Percentiles rank a stretch among this genome's conserved stretches.
phyloP scores from a whole-genome alignment of 2,888 invertebrate genomes.

The Poecilus cupreus region DNA sequence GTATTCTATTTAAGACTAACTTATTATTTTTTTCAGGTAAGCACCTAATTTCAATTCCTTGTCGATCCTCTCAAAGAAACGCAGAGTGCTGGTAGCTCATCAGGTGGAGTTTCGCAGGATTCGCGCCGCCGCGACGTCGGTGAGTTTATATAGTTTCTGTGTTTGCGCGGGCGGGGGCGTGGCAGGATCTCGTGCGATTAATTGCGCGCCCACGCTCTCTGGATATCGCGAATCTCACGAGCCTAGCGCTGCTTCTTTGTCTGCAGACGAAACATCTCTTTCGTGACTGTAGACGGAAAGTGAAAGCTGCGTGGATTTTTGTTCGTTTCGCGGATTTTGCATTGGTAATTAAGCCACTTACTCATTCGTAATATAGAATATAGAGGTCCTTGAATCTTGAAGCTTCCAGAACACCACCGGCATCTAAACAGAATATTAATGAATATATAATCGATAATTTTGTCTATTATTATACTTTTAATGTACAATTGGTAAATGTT shows the following conservation, averaged over 20 bases:
- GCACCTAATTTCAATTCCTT: background rate
- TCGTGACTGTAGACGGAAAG: too few species aligned
- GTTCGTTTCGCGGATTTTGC: too few species aligned
- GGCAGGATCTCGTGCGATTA: slow-evolving; percentile 12
- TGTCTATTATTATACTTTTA: too few species aligned
- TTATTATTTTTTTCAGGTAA: slow-evolving; percentile 10
- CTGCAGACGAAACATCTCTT: too few species aligned
- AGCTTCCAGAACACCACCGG: too few species aligned
- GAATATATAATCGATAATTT: too few species aligned
- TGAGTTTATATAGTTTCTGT: background rate
- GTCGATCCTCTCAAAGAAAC: background rate
- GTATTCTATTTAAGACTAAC: background rate
- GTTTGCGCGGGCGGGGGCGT: background rate
- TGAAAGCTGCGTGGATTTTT: too few species aligned
- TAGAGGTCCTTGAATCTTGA: too few species aligned
- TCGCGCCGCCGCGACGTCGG: background rate
- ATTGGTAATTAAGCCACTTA: background rate
- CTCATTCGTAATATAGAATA: background rate
- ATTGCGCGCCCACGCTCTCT: slow-evolving; percentile 1
- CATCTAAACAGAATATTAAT: too few species aligned
- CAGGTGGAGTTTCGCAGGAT: slow-evolving; percentile 17
- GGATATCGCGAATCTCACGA: background rate
- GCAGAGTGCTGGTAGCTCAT: background rate
- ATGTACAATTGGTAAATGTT: too few species aligned
- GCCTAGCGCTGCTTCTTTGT: background rate